These are phyloP conservation scores for Sciurus carolinensis DNA, from an alignment of 2,797 vertebrate species.

Conservation along the genomic window DNA sequence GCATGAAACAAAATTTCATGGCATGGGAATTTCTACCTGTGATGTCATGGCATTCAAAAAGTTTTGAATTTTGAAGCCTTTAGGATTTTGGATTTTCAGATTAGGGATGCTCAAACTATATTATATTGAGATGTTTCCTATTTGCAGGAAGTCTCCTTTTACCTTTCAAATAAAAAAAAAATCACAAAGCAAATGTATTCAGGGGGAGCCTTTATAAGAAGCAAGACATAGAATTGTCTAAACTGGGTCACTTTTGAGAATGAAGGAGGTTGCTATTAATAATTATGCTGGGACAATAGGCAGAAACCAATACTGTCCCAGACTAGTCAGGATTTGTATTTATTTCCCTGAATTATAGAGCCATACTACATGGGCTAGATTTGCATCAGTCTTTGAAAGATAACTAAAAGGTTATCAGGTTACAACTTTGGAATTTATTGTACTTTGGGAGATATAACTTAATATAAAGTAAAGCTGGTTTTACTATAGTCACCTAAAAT, in stretches of 20 bases:
- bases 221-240: background rate
- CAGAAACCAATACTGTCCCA: background rate
- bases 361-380: conserved; percentile 8
- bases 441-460: conserved; percentile 4
- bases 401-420: conserved; percentile 6
- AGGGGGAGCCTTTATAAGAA: background rate
- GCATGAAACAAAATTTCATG: background rate
- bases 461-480: background rate
- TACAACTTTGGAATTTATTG: conserved; percentile 19
- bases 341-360: background rate
- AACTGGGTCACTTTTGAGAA: conserved; percentile 37
- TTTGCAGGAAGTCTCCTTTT: conserved; percentile 25
- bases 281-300: background rate
- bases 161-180: conserved; percentile 52
- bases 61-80: background rate
- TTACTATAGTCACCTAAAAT: background rate
- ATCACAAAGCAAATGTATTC: background rate
- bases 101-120: background rate
- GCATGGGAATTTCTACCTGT: background rate
- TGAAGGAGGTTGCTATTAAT: conserved; percentile 17
- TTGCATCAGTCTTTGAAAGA: conserved; percentile 3
- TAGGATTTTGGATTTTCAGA: background rate
- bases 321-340: background rate
- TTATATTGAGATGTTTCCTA: background rate
- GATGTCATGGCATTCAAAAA: background rate